These are phyloP conservation scores for Frankliniella intonsa DNA, from an alignment of 2,888 invertebrate genomes.

Conservation along the genomic window DNA sequence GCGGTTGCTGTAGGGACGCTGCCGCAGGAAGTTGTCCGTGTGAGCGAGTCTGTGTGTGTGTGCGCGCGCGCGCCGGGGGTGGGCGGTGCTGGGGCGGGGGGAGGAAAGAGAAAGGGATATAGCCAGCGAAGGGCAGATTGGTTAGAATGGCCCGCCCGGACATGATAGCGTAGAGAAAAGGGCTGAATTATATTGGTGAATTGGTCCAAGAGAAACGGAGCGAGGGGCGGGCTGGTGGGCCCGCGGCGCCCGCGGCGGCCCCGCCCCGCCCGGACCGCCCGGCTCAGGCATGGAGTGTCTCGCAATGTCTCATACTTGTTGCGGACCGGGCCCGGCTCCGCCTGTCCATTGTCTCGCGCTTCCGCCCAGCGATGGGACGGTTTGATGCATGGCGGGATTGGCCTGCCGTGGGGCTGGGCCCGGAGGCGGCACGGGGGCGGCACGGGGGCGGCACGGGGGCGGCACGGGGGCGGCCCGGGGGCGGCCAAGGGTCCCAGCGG, in stretches of 20 bases:
- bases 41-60: too few species aligned
- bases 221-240: not conserved
- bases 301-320: not conserved
- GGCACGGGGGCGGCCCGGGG: too few species aligned
- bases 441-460: too few species aligned
- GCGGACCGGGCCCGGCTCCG: not conserved
- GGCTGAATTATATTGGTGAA: not conserved
- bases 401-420: not conserved
- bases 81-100: not conserved
- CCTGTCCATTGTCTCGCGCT: not conserved
- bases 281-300: not conserved
- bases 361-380: not conserved
- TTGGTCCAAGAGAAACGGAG: not conserved
- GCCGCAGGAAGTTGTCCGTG: too few species aligned
- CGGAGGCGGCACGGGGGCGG: too few species aligned
- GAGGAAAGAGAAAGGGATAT: not conserved
- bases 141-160: not conserved
- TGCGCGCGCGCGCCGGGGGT: too few species aligned
- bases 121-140: not conserved
- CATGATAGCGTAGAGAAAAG: not conserved
- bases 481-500: too few species aligned
- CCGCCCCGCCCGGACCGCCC: not conserved
- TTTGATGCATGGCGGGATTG: conserved; percentile 1
- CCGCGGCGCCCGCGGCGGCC: not conserved
- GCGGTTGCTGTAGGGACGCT: too few species aligned